phyloP scores from a whole-genome alignment of 2,797 vertebrate genomes.

The Peromyscus nudipes region DNA sequence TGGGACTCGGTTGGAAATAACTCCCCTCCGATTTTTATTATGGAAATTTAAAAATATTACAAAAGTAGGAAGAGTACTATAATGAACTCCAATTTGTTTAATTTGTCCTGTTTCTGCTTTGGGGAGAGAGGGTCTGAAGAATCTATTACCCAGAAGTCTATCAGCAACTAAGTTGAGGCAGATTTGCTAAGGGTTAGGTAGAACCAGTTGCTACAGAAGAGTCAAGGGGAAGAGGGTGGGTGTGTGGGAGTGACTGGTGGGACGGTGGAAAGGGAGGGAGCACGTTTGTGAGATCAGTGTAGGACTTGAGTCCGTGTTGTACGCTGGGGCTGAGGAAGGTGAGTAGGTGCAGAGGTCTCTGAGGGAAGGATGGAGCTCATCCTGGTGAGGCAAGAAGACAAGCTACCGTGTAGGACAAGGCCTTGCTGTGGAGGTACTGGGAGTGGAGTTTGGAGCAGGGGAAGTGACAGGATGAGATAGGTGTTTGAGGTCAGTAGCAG shows the following conservation, averaged over 20 bases:
- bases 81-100: background rate
- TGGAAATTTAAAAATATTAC: slow-evolving; percentile 15
- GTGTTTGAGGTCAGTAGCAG: background rate
- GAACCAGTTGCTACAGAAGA: background rate
- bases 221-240: background rate
- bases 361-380: background rate
- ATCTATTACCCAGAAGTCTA: background rate
- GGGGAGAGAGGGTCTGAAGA: background rate
- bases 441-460: background rate
- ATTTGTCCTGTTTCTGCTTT: background rate
- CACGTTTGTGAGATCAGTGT: background rate
- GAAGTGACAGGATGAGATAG: background rate
- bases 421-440: background rate
- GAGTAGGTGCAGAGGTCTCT: background rate
- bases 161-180: background rate
- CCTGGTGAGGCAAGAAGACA: background rate
- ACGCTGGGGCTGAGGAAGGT: background rate
- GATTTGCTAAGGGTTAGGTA: background rate
- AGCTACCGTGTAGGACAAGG: background rate
- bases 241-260: background rate
- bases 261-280: background rate
- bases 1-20: background rate
- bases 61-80: slow-evolving; percentile 11
- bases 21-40: background rate
- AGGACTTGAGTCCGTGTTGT: background rate